phyloP scores from a whole-genome alignment of 2,113 vertebrate genomes.

The Ifrita kowaldi region DNA sequence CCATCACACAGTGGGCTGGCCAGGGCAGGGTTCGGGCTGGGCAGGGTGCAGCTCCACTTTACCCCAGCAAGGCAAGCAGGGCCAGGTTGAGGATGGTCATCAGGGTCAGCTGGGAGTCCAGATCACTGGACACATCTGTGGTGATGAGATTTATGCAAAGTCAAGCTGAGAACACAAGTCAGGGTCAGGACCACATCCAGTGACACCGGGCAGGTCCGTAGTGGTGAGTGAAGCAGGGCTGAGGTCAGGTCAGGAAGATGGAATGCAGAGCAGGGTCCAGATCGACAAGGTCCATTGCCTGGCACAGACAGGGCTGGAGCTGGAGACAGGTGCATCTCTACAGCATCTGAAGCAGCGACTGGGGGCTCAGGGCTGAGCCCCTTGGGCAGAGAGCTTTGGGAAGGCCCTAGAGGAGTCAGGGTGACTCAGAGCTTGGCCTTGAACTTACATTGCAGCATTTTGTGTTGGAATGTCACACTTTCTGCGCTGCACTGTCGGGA shows the following conservation, averaged over 20 bases:
- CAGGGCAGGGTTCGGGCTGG: background rate
- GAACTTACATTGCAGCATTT: background rate
- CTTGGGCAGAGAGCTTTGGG: background rate
- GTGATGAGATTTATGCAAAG: background rate
- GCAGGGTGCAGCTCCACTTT: background rate
- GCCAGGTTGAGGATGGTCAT: rapidly evolving
- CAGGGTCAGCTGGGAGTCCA: background rate
- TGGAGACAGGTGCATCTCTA: background rate
- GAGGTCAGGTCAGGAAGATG: background rate
- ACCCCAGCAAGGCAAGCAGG: background rate
- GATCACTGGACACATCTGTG: rapidly evolving
- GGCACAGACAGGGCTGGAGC: background rate
- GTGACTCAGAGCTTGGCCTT: background rate
- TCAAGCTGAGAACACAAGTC: background rate
- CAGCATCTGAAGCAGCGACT: background rate
- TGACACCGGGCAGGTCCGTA: background rate
- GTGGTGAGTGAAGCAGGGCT: background rate
- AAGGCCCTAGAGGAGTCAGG: too few species aligned
- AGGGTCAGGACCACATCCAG: background rate
- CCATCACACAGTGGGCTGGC: rapidly evolving
- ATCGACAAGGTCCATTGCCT: background rate
- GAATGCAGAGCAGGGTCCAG: background rate
- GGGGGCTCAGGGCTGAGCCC: background rate
- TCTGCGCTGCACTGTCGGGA: background rate
- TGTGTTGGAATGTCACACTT: rapidly evolving